These are phyloP conservation scores for Perognathus longimembris DNA, from an alignment of 2,113 vertebrate genomes.

Conservation along the genomic window DNA sequence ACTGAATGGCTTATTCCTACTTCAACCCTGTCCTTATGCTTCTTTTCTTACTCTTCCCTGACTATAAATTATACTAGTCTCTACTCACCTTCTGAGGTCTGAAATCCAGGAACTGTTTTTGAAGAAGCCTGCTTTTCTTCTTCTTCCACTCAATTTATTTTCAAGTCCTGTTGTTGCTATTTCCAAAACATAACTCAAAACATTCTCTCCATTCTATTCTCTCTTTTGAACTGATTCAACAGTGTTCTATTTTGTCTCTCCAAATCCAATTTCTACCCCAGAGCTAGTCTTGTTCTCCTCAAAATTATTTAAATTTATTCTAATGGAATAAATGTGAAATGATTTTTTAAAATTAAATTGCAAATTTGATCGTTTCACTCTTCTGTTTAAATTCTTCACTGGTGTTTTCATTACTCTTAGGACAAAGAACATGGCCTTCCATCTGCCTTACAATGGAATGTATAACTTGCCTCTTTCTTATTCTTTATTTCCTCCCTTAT, in stretches of 20 bases:
- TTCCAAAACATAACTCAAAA: neutral
- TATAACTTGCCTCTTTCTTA: neutral
- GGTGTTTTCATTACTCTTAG: neutral
- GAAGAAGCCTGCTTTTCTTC: neutral
- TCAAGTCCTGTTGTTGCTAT: neutral
- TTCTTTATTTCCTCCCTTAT: neutral
- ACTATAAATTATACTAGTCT: neutral
- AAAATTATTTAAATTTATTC: neutral
- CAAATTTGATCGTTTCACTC: neutral
- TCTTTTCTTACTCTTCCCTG: neutral
- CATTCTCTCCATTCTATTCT: neutral
- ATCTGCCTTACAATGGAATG: neutral
- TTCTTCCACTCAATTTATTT: neutral
- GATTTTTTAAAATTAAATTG: neutral
- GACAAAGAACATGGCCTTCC: neutral
- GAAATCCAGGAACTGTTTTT: neutral
- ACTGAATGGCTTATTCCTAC: neutral
- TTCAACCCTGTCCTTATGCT: neutral
- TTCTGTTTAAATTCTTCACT: neutral
- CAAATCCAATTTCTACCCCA: neutral
- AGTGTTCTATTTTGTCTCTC: neutral
- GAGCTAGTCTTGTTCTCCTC: neutral
- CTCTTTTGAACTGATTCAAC: neutral
- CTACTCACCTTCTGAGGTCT: neutral
- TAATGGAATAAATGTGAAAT: neutral